Evolutionary conservation across 2,797 vertebrate genomes (phyloP).

Genomic region (Onychomys leucogaster): DNA sequence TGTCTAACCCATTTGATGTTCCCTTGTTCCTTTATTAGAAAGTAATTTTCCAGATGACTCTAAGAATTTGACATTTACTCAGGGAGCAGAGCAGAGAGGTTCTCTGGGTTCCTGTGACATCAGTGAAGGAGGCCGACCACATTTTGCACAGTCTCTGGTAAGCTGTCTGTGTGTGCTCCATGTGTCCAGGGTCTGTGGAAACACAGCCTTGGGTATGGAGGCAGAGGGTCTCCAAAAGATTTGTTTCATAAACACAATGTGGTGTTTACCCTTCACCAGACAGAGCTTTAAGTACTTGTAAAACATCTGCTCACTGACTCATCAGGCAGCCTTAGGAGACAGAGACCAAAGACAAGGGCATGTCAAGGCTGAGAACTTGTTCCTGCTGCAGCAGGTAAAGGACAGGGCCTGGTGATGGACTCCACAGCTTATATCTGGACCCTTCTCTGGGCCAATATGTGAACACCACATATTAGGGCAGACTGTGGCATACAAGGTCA

Average conservation of each 20-base stretch:
- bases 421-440: background rate
- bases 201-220: background rate
- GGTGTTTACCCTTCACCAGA: background rate
- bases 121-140: background rate
- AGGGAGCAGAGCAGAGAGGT: background rate
- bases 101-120: background rate
- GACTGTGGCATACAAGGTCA: background rate
- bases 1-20: rapidly evolving
- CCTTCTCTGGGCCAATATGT: rapidly evolving
- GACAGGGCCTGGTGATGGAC: background rate
- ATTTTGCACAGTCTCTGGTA: background rate
- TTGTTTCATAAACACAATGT: rapidly evolving
- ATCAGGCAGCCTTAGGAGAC: background rate
- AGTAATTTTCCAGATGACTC: background rate
- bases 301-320: background rate
- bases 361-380: background rate
- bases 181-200: background rate
- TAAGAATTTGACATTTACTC: background rate
- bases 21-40: background rate
- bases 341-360: background rate
- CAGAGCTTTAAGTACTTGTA: background rate
- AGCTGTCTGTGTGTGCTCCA: background rate
- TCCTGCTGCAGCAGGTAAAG: rapidly evolving
- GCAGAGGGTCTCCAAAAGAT: too few relatives aligned
- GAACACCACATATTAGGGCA: too few relatives aligned